Base-by-base conservation (phyloP, 2,113 vertebrate genomes). In the Hiodon tergisus region DNA sequence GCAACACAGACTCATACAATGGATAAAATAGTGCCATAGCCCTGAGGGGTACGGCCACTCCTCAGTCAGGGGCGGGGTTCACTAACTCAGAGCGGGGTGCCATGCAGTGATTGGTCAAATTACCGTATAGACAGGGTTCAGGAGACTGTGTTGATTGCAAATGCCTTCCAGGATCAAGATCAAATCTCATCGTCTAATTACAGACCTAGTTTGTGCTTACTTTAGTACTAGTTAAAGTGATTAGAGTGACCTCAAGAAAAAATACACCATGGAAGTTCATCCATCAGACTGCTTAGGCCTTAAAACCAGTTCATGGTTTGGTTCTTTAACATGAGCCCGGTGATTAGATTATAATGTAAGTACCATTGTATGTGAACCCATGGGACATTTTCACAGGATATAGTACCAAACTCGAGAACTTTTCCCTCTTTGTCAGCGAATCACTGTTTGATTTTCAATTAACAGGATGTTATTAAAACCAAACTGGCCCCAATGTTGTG, bases 291-390 rank as follows among this genome's bases (percentile, higher is more conserved):
- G 78, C 83, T 71, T 59, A 71, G 55, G 70, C 55, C 70, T 71
- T 31, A 55, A 11, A 69, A 69, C 17, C 60, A 47, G 79, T 86
- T 79, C 81, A 76, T 79, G 73, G 57, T 60, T 71, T 69, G 83
- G 78, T 81, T 80, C 71, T 80, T 84, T 86, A 84, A 87, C 87
- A 79, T 84, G 75, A 81, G 69, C 71, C 59, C 78, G 77, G 84
- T 87, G 84, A 88, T 88, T 84, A 85, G 85, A 85, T 87, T 76
- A 83, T 78, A 72, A 69, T 83, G 85, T 86, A 84, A 88, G 86
- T 86, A 89, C 85, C 79, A 82, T 81, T 85, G 81, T 86, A 80
- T 84, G 60, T 72, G 67, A 79, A 82, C 87, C 85, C 87, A 74
- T 77, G 84, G 86, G 85, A 83, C 67, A 68, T 79, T 85, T 84